Conservation (phyloP, 2,797 vertebrate genomes). For the Xenops minutus region DNA sequence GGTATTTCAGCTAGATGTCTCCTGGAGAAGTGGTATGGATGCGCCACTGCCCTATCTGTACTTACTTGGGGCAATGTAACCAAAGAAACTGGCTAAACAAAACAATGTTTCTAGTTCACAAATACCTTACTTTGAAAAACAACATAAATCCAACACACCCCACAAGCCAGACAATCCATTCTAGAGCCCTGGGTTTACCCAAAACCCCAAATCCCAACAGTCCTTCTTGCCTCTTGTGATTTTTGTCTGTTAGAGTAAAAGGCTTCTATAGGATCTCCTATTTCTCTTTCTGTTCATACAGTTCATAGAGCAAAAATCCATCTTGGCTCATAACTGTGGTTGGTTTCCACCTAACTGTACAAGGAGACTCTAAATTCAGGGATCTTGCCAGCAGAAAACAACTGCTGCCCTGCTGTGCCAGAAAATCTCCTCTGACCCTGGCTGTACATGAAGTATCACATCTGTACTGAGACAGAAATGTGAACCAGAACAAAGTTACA, state of each 20-base stretch:
- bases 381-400: background rate
- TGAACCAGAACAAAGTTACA: background rate
- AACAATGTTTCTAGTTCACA: background rate
- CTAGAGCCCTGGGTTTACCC: background rate
- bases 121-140: background rate
- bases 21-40: background rate
- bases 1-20: background rate
- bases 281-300: background rate
- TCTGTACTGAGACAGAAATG: background rate
- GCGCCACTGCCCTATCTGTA: background rate
- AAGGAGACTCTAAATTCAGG: background rate
- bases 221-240: background rate
- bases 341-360: background rate
- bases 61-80: background rate
- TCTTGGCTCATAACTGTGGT: rapidly evolving
- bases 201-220: background rate
- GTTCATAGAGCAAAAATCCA: background rate
- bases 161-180: background rate
- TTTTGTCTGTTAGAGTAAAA: background rate
- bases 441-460: background rate
- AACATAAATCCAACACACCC: background rate
- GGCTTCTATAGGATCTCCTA: background rate
- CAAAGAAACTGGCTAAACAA: background rate
- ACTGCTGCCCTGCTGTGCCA: background rate
- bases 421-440: background rate